Percentiles rank a stretch among this genome's conserved stretches.
Conservation (phyloP, 2,888 invertebrate genomes). For the Ormyrus thymus region DNA sequence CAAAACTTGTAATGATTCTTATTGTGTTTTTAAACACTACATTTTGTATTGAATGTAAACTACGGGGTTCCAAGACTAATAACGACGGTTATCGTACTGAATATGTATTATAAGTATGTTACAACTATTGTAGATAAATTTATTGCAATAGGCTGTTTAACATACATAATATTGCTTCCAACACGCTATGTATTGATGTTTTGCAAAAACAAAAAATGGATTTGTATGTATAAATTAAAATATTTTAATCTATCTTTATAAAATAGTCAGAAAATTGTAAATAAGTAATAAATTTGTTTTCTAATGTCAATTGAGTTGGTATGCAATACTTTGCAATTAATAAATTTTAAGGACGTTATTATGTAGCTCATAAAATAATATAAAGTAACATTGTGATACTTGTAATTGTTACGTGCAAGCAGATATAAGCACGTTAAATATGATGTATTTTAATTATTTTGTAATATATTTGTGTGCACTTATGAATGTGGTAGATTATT, state of each 20-base stretch:
- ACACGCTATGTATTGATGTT: constrained; percentile 5
- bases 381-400: constrained; percentile 39
- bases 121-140: constrained; percentile 12
- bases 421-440: background rate
- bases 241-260: background rate
- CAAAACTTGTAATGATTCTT: constrained; percentile 21
- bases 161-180: constrained; percentile 21
- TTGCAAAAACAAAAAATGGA: background rate
- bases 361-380: constrained; percentile 22
- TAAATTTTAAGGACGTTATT: constrained; percentile 28
- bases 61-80: constrained; percentile 8
- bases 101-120: constrained; percentile 11
- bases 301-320: background rate
- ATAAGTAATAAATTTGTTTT: constrained; percentile 25
- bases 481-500: constrained; percentile 7
- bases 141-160: background rate
- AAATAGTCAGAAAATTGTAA: constrained; percentile 32
- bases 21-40: constrained; percentile 1
- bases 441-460: constrained; percentile 38
- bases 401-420: constrained; percentile 23
- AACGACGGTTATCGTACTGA: constrained; percentile 11
- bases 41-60: constrained; percentile 18
- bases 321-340: constrained; percentile 13
- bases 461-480: constrained; percentile 28
- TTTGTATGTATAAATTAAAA: background rate